Evolutionary conservation across 1,140 invertebrate species (phyloP), one percentile per base, ranked within the genome.

Genomic region (Drosophila sechellia): DNA sequence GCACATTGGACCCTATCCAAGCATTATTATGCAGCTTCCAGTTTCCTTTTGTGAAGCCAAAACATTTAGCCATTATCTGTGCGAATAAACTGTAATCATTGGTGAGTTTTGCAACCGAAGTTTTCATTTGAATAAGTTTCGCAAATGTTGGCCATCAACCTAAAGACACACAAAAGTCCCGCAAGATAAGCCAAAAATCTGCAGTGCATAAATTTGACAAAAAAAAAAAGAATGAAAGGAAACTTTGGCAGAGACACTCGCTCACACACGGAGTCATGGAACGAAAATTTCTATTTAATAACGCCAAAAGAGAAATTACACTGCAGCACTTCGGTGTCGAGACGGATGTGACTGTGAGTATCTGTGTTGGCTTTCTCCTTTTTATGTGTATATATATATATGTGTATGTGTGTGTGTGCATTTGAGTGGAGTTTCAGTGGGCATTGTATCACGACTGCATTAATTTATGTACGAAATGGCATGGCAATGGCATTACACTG

Each of bases 261-360:
- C 50, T 43, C 42, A 43, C 34, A 77, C 56, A 66, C 43, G 72
- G 66, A 83, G 54, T 84, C 81, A 80, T 85, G 66, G 52, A 77
- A 77, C 50, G 49, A 74, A 87, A 87, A 89, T 69, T 79, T 87
- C 79, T 79, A 87, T 87, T 87, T 87, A 87, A 87, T 87, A 89
- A 87, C 76, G 54, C 75, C 68, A 71, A 57, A 79, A 83, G 83
- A 87, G 79, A 87, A 87, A 87, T 87, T 87, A 89, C 76, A 87
- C 83, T 87, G 83, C 83, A 87, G 71, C 76, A 87, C 70, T 83
- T 64, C 31, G 66, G 63, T 61, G 59, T 42, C 64, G 46, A 56
- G 61, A 60, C 45, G 35, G 48, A 43, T 68, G 63, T 59, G 69
- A 37, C n/a, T 56, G 39, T 59, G 35, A 27, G 22, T 52, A 20